Percentiles rank a stretch among this genome's conserved stretches.
Evolutionary conservation across 1,140 invertebrate genomes (phyloP).

Genomic region (Diploscapter pachys): DNA sequence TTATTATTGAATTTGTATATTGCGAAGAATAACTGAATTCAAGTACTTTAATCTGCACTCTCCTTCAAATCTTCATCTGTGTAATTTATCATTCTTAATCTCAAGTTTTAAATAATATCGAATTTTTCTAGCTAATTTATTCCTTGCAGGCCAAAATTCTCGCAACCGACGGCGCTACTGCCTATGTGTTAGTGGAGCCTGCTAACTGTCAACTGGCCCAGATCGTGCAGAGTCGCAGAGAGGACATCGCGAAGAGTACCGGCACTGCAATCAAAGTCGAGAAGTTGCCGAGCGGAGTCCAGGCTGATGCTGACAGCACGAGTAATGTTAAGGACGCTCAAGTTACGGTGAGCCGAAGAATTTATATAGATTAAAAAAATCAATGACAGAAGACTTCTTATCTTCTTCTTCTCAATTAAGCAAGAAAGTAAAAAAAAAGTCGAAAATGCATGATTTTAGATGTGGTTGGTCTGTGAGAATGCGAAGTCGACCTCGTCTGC

Average conservation of each 20-base stretch:
- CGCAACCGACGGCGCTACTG: conserved; percentile 81
- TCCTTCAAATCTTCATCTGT: neutral
- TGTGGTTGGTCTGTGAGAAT: conserved; percentile 23
- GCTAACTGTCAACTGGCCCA: conserved; percentile 67
- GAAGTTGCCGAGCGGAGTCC: conserved; percentile 10
- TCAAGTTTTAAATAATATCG: too few relatives aligned
- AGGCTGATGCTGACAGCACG: conserved; percentile 5
- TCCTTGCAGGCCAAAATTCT: conserved; percentile 73
- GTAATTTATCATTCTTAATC: neutral
- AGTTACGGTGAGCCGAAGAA: conserved; percentile 11
- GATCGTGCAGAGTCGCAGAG: conserved; percentile 70
- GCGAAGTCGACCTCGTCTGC: conserved; percentile 8
- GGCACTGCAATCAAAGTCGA: conserved; percentile 39
- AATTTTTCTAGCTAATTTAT: neutral
- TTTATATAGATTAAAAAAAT: neutral
- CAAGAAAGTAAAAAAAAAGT: neutral
- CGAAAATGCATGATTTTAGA: neutral
- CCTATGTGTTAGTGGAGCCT: conserved; percentile 73
- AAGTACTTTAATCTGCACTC: neutral
- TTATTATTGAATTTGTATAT: conserved; percentile 26
- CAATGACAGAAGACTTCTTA: too few relatives aligned
- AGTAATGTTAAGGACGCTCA: conserved; percentile 33
- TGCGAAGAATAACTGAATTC: neutral
- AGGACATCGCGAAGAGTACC: conserved; percentile 71
- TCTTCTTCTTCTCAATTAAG: neutral